Evolutionary conservation across 2,797 vertebrate species (phyloP).

Genomic region (Picus viridis): DNA sequence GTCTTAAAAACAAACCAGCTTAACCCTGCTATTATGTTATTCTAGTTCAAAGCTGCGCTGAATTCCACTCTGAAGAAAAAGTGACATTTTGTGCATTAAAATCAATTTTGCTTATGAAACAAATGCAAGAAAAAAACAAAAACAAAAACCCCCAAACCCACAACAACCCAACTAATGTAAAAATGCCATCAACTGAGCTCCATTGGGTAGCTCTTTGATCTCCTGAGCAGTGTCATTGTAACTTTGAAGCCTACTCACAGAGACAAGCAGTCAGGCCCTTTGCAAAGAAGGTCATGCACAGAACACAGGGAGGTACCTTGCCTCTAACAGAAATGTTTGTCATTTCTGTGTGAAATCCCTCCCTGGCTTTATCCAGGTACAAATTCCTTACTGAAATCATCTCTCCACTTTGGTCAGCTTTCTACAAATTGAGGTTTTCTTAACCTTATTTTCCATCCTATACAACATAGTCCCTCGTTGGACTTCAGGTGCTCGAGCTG

Average conservation of each 20-base stretch:
- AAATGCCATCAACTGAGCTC: neutral
- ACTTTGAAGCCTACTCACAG: neutral
- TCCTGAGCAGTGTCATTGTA: neutral
- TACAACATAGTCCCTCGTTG: neutral
- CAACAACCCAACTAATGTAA: neutral
- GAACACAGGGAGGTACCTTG: neutral
- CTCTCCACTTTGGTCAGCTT: neutral
- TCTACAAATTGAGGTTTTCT: neutral
- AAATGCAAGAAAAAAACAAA: neutral
- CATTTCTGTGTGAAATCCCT: neutral
- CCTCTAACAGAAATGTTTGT: neutral
- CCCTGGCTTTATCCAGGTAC: neutral
- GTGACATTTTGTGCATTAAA: neutral
- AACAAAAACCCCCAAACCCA: too few relatives aligned
- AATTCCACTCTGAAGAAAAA: neutral
- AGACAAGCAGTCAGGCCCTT: neutral
- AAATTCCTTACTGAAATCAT: neutral
- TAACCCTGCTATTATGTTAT: neutral
- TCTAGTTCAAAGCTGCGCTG: neutral
- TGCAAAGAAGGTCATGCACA: neutral
- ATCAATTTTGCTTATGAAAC: neutral
- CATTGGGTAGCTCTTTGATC: neutral
- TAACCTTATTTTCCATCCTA: neutral
- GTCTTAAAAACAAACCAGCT: neutral
- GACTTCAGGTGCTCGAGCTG: neutral